A percentile compares a stretch with the other conserved stretches of the same genome.
phyloP scores from a whole-genome alignment of 2,113 vertebrate genomes.

The Trematomus loennbergii region DNA sequence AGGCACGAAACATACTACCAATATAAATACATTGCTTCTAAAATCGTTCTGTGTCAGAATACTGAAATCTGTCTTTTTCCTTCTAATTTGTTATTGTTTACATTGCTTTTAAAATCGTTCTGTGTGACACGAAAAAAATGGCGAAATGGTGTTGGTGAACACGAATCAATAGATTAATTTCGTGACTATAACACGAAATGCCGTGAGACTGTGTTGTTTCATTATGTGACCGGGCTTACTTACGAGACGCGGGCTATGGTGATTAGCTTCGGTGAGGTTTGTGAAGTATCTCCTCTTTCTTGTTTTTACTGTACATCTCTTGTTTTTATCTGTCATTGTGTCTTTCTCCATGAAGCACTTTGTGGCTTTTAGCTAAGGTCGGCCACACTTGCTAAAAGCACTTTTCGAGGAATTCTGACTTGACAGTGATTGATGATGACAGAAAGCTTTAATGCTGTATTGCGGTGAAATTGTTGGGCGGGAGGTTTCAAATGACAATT shows the following conservation, averaged over 20 bases:
- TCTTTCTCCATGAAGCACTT: constrained; percentile 16
- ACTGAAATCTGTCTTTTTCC: too few relatives aligned
- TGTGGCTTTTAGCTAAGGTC: background rate
- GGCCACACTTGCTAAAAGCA: background rate
- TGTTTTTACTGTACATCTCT: constrained; percentile 13
- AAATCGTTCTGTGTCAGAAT: too few relatives aligned
- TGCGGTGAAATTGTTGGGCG: constrained; percentile 17
- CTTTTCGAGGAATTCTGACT: constrained; percentile 13
- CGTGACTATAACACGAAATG: too few relatives aligned
- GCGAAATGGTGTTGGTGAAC: too few relatives aligned
- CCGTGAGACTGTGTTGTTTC: too few relatives aligned
- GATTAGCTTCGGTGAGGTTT: constrained; percentile 32
- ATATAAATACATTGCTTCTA: too few relatives aligned
- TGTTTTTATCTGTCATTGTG: constrained; percentile 23
- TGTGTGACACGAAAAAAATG: too few relatives aligned
- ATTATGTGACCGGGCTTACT: constrained; percentile 22
- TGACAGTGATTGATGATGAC: constrained; percentile 60
- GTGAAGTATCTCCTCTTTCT: constrained; percentile 9
- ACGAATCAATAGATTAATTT: too few relatives aligned
- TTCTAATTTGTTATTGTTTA: too few relatives aligned
- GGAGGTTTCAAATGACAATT: constrained; percentile 33
- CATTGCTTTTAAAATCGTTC: too few relatives aligned
- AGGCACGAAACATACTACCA: too few relatives aligned
- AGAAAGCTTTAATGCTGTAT: constrained; percentile 41
- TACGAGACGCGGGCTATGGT: too few relatives aligned